These are phyloP conservation scores for Poeciliopsis gracilis DNA, from an alignment of 2,797 vertebrate genomes.

Conservation along the genomic window DNA sequence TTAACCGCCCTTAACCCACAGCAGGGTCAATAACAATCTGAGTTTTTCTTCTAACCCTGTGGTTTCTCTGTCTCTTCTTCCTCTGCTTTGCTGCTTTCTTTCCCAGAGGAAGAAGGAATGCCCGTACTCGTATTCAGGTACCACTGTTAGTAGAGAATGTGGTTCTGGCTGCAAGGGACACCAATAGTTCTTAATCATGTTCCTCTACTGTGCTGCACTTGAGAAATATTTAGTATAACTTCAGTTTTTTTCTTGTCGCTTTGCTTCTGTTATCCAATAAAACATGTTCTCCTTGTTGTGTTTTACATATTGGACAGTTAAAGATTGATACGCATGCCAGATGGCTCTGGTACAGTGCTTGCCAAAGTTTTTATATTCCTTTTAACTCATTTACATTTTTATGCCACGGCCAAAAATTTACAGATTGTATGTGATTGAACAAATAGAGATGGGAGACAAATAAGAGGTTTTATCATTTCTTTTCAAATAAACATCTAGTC, in stretches of 20 bases:
- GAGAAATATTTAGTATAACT: background rate
- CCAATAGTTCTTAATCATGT: conserved; percentile 2
- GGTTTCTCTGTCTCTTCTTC: conserved; percentile 85
- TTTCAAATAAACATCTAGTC: background rate
- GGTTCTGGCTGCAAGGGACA: conserved; percentile 20
- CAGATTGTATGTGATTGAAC: background rate
- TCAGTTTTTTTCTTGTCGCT: background rate
- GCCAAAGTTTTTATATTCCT: background rate
- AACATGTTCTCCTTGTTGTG: background rate
- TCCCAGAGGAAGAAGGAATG: conserved; percentile 99
- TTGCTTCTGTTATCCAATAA: background rate
- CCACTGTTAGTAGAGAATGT: conserved; percentile 56
- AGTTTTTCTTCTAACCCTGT: conserved; percentile 66
- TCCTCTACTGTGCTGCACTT: conserved; percentile 34
- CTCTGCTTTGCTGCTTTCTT: conserved; percentile 91
- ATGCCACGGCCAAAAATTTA: background rate
- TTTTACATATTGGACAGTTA: background rate
- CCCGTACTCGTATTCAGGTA: conserved; percentile 98
- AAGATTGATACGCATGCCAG: background rate
- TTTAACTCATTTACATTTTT: background rate
- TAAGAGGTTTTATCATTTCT: background rate
- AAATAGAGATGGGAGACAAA: background rate
- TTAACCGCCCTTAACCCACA: conserved; percentile 49
- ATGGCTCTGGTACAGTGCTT: background rate
- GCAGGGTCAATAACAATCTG: conserved; percentile 29